Evolutionary conservation across 2,888 invertebrate genomes (phyloP).

Genomic region (Melinaea marsaeus): DNA sequence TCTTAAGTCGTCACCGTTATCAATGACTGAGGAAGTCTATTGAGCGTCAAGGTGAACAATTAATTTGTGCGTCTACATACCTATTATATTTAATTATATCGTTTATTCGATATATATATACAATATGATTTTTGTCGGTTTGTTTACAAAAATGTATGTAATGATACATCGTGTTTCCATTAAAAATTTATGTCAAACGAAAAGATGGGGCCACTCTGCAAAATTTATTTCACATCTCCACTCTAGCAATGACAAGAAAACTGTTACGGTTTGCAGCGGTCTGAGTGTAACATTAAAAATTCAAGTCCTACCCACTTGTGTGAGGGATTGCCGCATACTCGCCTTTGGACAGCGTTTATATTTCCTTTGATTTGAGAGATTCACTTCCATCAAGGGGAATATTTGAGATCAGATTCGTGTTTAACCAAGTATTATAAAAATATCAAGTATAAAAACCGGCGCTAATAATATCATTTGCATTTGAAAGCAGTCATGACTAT

Average conservation of each 20-base stretch:
- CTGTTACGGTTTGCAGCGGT: slow-evolving; percentile 78
- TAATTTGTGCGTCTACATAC: slow-evolving; percentile 38
- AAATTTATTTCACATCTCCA: slow-evolving; percentile 78
- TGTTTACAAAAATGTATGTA: slow-evolving; percentile 48
- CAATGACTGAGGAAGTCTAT: slow-evolving; percentile 68
- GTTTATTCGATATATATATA: too few relatives aligned
- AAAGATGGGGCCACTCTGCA: slow-evolving; percentile 79
- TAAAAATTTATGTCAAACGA: slow-evolving; percentile 76
- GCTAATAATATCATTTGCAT: too few relatives aligned
- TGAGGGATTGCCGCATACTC: slow-evolving; percentile 77
- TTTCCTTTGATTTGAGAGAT: slow-evolving; percentile 68
- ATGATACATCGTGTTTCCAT: slow-evolving; percentile 66
- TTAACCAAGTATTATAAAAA: slow-evolving; percentile 17
- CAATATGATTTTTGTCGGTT: too few relatives aligned
- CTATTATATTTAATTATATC: slow-evolving; percentile 25
- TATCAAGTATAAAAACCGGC: background rate
- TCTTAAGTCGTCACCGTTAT: slow-evolving; percentile 73
- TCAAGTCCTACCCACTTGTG: slow-evolving; percentile 77
- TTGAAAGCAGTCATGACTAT: too few relatives aligned
- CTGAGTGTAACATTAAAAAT: slow-evolving; percentile 79
- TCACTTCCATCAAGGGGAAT: slow-evolving; percentile 30
- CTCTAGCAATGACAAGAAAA: slow-evolving; percentile 78
- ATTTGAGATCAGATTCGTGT: slow-evolving; percentile 24
- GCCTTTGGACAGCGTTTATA: slow-evolving; percentile 77
- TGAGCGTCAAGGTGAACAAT: slow-evolving; percentile 66